These are phyloP conservation scores for Spilogale gracilis DNA, from an alignment of 2,113 vertebrate species.

Conservation along the genomic window DNA sequence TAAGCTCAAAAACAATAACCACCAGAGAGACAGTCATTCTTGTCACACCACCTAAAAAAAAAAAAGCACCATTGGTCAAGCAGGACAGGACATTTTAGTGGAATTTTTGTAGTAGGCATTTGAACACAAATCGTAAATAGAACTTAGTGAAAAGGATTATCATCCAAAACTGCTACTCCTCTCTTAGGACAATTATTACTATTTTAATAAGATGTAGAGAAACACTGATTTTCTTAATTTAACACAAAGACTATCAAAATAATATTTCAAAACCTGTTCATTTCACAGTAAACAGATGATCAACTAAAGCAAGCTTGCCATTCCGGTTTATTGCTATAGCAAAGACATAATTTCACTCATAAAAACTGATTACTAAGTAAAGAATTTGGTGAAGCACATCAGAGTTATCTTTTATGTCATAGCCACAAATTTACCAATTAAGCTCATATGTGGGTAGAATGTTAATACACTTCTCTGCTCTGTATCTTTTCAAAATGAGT, in stretches of 20 bases:
- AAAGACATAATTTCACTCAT: background rate
- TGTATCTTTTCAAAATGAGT: constrained; percentile 55
- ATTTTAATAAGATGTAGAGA: constrained; percentile 22
- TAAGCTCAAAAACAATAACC: constrained; percentile 99
- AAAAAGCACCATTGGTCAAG: constrained; percentile 19
- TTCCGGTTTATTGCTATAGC: background rate
- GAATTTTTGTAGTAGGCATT: background rate
- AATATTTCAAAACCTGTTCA: background rate
- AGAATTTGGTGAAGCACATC: background rate
- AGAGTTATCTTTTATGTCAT: background rate
- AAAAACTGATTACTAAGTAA: constrained; percentile 9
- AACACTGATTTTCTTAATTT: background rate
- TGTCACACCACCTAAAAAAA: constrained; percentile 95
- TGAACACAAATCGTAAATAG: background rate
- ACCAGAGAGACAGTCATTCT: constrained; percentile 99
- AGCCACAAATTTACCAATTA: constrained; percentile 19
- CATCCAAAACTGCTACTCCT: background rate
- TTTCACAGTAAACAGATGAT: background rate
- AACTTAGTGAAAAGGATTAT: background rate
- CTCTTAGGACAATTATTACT: background rate
- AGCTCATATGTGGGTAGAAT: background rate
- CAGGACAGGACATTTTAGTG: background rate
- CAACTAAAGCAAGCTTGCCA: background rate
- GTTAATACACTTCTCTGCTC: constrained; percentile 14
- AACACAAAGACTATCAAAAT: background rate